Evolutionary conservation across 1,140 invertebrate genomes (phyloP), one percentile per base, ranked within the genome.

Genomic region (Adoxophyes honmai): DNA sequence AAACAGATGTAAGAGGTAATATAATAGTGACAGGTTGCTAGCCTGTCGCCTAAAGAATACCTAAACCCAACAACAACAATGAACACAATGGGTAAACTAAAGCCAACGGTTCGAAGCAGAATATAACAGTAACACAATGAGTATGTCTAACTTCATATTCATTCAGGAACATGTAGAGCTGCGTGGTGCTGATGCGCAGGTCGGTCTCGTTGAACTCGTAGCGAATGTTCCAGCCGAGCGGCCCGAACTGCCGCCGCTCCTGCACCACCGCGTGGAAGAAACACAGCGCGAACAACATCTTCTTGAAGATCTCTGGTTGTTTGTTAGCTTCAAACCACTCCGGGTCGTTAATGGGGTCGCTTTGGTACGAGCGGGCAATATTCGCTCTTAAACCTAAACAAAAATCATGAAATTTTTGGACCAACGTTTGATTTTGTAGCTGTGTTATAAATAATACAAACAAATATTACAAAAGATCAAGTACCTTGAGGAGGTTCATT

Each of bases 121-220:
- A n/a, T n/a, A n/a, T n/a, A n/a, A n/a, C n/a, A n/a, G n/a, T n/a
- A n/a, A n/a, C n/a, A n/a, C n/a, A n/a, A n/a, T n/a, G 37, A 34
- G 11, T 1, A 0, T 14, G 0, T 73, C 82, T 83, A 64, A 92
- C 92, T 48, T 93, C 91, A 73, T 95, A 96, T 61, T 97, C 94
- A 76, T 98, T 95, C 14, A 98, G 91, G 86, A 98, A 98, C 88
- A 97, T 96, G 60, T 94, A 92, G 0, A 99, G 88, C 80, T 99
- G 97, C 53, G 95, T 92, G 35, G 97, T 93, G 66, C 94, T 94
- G 55, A 99, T 98, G 52, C 95, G 91, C 4, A 99, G 89, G 89
- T 99, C 98, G 0, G 97, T 98, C 78, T 98, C 97, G 76, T 98
- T 98, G 82, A 98, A 99, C 77, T 98, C 97, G 73, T 99, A 99